Evolutionary conservation across 2,888 invertebrate species (phyloP).

Genomic region (Disparrhopalites patrizii): DNA sequence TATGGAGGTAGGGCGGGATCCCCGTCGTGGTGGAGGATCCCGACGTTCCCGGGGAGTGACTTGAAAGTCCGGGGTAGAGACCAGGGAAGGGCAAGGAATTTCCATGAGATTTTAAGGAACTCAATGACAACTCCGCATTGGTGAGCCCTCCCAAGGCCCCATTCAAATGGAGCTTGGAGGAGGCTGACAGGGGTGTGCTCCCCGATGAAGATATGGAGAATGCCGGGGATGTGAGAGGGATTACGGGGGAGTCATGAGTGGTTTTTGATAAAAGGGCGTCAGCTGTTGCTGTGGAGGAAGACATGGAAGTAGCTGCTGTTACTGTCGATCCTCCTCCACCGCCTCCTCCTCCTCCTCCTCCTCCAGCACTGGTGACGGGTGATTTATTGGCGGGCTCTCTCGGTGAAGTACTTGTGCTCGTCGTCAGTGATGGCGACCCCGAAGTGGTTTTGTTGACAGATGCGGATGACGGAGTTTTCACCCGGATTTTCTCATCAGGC

Average conservation of each 20-base stretch:
- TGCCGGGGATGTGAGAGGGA: constrained; percentile 28
- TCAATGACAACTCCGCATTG: constrained; percentile 20
- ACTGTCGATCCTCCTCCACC: background rate
- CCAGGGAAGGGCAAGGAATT: constrained; percentile 29
- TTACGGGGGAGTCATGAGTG: constrained; percentile 27
- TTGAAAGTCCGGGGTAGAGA: constrained; percentile 35
- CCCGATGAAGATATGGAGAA: constrained; percentile 27
- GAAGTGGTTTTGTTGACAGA: constrained; percentile 34
- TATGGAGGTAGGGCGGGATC: constrained; percentile 47
- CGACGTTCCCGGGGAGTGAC: constrained; percentile 9
- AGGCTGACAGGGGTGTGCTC: constrained; percentile 11
- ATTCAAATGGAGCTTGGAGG: constrained; percentile 37
- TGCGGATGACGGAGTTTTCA: constrained; percentile 29
- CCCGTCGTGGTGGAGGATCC: constrained; percentile 27
- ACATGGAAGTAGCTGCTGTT: constrained; percentile 17
- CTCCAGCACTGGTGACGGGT: constrained; percentile 26
- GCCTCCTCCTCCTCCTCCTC: no score
- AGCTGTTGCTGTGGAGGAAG: constrained; percentile 33
- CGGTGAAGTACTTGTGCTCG: constrained; percentile 10
- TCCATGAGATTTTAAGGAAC: constrained; percentile 27
- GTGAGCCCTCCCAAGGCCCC: constrained; percentile 27
- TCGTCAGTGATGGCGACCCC: constrained; percentile 21
- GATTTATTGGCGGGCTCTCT: constrained; percentile 34
- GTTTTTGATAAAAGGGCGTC: constrained; percentile 40
- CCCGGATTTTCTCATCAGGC: constrained; percentile 20